These are phyloP conservation scores for Latrodectus hesperus DNA, from an alignment of 2,888 invertebrate genomes.

Conservation along the genomic window DNA sequence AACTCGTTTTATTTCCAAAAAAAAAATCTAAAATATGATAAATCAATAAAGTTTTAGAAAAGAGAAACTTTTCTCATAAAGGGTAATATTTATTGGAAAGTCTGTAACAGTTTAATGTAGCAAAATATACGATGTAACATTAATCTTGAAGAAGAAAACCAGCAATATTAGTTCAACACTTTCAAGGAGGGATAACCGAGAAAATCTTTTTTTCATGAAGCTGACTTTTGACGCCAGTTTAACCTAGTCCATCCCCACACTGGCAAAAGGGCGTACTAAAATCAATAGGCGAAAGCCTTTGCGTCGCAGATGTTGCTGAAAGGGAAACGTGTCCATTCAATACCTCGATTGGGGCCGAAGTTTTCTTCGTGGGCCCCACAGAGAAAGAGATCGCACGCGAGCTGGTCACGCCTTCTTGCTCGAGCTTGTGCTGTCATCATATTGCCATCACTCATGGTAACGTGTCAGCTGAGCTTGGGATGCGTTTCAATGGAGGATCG, in stretches of 20 bases:
- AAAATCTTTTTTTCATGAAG: not conserved
- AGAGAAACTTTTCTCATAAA: too few species aligned
- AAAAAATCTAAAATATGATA: too few species aligned
- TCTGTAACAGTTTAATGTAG: not conserved
- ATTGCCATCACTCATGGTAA: slow-evolving; percentile 52
- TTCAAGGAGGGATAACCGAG: not conserved
- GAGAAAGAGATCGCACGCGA: slow-evolving; percentile 17
- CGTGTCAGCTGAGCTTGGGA: slow-evolving; percentile 42
- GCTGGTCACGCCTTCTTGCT: slow-evolving; percentile 38
- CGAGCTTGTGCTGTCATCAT: slow-evolving; percentile 52
- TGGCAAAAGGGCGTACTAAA: slow-evolving; percentile 39
- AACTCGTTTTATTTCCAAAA: too few species aligned
- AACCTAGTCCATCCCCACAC: not conserved
- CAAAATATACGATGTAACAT: not conserved
- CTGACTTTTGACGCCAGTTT: slow-evolving; percentile 5
- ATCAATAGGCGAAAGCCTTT: slow-evolving; percentile 58
- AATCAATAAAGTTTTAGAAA: too few species aligned
- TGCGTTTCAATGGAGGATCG: slow-evolving; percentile 3
- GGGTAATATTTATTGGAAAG: too few species aligned
- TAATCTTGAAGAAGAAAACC: not conserved
- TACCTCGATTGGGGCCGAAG: slow-evolving; percentile 52
- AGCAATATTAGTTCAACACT: not conserved
- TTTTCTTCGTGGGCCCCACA: slow-evolving; percentile 33
- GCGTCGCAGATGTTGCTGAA: slow-evolving; percentile 60
- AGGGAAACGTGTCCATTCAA: slow-evolving; percentile 64